Percentiles rank a stretch among this genome's conserved stretches.
These are phyloP conservation scores for Drosophila stalkeri DNA, from an alignment of 2,888 invertebrate species.

Conservation along the genomic window DNA sequence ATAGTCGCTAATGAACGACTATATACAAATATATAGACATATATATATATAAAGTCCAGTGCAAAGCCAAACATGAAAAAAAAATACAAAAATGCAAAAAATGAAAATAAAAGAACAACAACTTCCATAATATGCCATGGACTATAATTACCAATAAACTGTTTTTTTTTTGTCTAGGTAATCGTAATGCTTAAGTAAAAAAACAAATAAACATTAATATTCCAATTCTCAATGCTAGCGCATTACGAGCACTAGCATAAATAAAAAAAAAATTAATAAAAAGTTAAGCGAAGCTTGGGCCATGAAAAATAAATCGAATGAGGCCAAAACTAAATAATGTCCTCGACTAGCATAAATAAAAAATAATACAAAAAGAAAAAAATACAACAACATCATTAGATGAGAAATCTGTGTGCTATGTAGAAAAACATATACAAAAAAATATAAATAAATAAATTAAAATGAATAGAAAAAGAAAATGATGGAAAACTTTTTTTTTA, in stretches of 20 bases:
- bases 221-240: constrained; percentile 11
- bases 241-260: neutral
- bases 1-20: constrained; percentile 57
- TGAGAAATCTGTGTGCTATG: constrained; percentile 38
- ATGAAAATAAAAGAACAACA: neutral
- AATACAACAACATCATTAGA: constrained; percentile 16
- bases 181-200: constrained; percentile 7
- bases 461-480: neutral
- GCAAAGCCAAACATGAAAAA: constrained; percentile 20
- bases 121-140: constrained; percentile 17
- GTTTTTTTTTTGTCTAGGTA: constrained; percentile 14
- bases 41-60: constrained; percentile 40
- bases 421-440: constrained; percentile 18
- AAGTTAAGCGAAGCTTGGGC: constrained; percentile 16
- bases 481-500: constrained; percentile 56
- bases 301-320: constrained; percentile 3
- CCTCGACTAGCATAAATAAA: constrained; percentile 1
- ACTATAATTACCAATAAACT: constrained; percentile 14
- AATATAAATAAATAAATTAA: neutral
- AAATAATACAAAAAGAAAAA: neutral
- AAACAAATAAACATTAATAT: neutral
- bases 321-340: constrained; percentile 29
- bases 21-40: constrained; percentile 20
- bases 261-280: neutral
- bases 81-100: neutral